phyloP scores from a whole-genome alignment of 2,888 invertebrate species.

The Cecidostiba fungosa region DNA sequence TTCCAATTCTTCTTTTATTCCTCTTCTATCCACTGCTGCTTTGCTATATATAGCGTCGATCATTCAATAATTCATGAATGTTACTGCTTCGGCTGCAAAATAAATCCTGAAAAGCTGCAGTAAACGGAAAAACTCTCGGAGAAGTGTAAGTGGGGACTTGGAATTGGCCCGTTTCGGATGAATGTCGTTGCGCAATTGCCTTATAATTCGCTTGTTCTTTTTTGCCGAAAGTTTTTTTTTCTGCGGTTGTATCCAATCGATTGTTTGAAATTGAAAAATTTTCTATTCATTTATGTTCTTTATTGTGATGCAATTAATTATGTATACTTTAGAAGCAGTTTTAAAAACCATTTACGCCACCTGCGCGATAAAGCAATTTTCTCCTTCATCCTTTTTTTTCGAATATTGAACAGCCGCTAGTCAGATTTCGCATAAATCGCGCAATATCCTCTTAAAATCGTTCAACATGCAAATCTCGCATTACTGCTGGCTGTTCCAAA shows the following conservation, averaged over 20 bases:
- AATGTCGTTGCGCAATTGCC: background rate
- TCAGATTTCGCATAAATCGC: background rate
- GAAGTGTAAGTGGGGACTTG: background rate
- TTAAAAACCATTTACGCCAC: background rate
- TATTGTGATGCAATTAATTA: background rate
- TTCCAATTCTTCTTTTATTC: background rate
- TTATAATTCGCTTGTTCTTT: background rate
- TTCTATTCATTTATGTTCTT: background rate
- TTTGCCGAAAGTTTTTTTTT: background rate
- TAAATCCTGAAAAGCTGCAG: background rate
- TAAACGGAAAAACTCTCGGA: background rate
- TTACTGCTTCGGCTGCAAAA: slow-evolving; percentile 1
- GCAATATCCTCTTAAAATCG: background rate
- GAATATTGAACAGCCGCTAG: background rate
- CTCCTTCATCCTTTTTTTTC: background rate
- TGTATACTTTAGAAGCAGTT: background rate
- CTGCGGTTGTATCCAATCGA: background rate
- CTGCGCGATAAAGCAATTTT: background rate
- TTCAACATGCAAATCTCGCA: slow-evolving; percentile 7
- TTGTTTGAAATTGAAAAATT: background rate
- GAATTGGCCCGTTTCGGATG: background rate
- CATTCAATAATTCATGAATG: slow-evolving; percentile 34
- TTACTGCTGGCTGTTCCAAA: background rate
- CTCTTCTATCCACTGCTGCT: background rate
- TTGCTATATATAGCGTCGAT: background rate